Conservation (phyloP, 1,140 invertebrate species). For the Drosophila takahashii region DNA sequence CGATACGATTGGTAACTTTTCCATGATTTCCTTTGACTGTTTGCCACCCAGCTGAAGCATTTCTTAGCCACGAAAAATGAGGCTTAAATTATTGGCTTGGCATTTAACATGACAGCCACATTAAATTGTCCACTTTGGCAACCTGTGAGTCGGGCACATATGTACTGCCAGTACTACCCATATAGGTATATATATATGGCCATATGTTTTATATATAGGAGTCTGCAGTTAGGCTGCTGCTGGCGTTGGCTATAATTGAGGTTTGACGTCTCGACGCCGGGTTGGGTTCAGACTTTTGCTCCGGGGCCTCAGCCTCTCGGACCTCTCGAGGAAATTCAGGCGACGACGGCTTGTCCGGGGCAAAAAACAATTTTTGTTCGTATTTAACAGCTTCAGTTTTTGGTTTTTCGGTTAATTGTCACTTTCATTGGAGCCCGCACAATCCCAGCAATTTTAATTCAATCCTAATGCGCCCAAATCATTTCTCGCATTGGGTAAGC, state of each 20-base stretch:
- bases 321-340: conserved; percentile 72
- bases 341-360: conserved; percentile 30
- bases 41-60: conserved; percentile 73
- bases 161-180: conserved; percentile 2
- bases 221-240: conserved; percentile 37
- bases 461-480: conserved; percentile 78
- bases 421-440: conserved; percentile 71
- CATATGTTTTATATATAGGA: conserved; percentile 49
- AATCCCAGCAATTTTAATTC: conserved; percentile 81
- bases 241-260: conserved; percentile 68
- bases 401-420: conserved; percentile 66
- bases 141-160: conserved; percentile 55
- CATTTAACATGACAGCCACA: conserved; percentile 82
- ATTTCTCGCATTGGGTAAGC: conserved; percentile 62
- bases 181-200: conserved; percentile 14
- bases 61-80: conserved; percentile 68
- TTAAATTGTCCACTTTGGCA: conserved; percentile 82
- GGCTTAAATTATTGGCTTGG: conserved; percentile 80
- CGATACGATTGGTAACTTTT: background rate
- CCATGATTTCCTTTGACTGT: conserved; percentile 20
- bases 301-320: conserved; percentile 27
- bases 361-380: conserved; percentile 23
- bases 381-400: conserved; percentile 38
- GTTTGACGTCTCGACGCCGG: conserved; percentile 52
- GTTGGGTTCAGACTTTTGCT: conserved; percentile 34